Base-by-base conservation (phyloP, 2,888 invertebrate species). In the Lottia scabra region DNA sequence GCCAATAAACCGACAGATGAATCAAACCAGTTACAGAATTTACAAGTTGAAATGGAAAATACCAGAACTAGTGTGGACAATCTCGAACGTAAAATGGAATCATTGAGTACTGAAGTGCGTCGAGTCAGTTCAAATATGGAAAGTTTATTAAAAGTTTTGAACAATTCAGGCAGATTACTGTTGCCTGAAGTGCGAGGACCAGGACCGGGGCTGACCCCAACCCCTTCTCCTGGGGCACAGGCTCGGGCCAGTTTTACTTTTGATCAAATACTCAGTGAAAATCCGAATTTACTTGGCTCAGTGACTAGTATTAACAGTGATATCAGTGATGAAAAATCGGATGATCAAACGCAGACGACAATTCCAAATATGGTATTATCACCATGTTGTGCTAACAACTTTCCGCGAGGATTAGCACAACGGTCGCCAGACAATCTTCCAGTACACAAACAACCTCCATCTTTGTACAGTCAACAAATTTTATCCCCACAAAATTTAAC, bases 1-100 rank as follows among this genome's bases (percentile, higher is more conserved):
- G 56, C 19, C 10, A 56, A 56, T 23, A 56, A 19, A 23, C 19
- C 23, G 23, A 56, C 76, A 0, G 69, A 74, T 62, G 80, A 80
- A 26, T 64, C 75, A 23, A 70, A 73, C 12, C 73, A 76, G 65
- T 79, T 84, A 8, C 82, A 82, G 70, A 81, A 73, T 43, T 74
- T 85, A 10, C 84, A 85, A 68, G 76, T 72, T 19, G 84, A 85
- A 68, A 77, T 85, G 38, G 84, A 85, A 67, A 82, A 82, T 44
- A 85, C 84, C 2, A 80, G 84, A 26, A 70, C 78, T 23, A 77
- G 78, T n/a, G 80, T 85, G 8, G 77, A 77, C 45, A 81, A 81
- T 64, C 75, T 85, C 5, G 84, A 84, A 68, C 69, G 73, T 13
- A 73, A 78, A 30, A 45, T 80, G 64, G 78, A 77, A 48, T 45